Conservation (phyloP, 2,888 invertebrate genomes). For the Mamestra brassicae region DNA sequence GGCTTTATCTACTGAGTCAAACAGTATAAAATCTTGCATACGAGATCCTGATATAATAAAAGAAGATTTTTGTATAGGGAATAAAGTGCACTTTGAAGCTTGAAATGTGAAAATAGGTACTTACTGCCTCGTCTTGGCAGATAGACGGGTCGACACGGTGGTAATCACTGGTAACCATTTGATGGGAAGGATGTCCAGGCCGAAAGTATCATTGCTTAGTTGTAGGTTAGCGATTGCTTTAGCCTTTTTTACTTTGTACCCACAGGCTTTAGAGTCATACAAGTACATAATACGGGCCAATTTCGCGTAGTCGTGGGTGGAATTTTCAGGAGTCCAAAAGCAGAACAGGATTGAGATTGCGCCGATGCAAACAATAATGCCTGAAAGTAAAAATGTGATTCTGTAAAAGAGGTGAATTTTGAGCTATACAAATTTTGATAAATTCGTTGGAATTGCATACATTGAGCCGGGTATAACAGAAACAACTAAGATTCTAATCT, state of each 20-base stretch:
- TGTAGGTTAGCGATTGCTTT: constrained; percentile 70
- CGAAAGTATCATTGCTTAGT: constrained; percentile 76
- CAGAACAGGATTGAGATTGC: constrained; percentile 75
- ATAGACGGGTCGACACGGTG: constrained; percentile 76
- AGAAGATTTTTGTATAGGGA: too few species aligned
- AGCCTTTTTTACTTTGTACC: constrained; percentile 62
- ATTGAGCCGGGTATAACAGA: not conserved
- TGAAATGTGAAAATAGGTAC: not conserved
- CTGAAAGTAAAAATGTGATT: constrained; percentile 65
- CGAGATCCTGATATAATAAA: too few species aligned
- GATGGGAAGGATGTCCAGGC: constrained; percentile 74
- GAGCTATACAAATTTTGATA: not conserved
- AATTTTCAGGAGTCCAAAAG: constrained; percentile 76
- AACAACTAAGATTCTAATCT: not conserved
- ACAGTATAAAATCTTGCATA: too few species aligned
- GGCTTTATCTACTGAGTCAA: too few species aligned
- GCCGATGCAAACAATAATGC: constrained; percentile 72
- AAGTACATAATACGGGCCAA: constrained; percentile 84
- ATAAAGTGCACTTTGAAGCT: too few species aligned
- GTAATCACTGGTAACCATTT: constrained; percentile 70
- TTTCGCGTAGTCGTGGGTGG: constrained; percentile 75
- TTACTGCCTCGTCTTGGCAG: constrained; percentile 79
- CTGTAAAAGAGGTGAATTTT: not conserved
- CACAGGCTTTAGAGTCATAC: constrained; percentile 80
- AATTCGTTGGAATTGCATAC: not conserved